Percentiles rank a stretch among this genome's conserved stretches.
These are phyloP conservation scores for Melanchra persicariae DNA, from an alignment of 2,888 invertebrate genomes.

Conservation along the genomic window DNA sequence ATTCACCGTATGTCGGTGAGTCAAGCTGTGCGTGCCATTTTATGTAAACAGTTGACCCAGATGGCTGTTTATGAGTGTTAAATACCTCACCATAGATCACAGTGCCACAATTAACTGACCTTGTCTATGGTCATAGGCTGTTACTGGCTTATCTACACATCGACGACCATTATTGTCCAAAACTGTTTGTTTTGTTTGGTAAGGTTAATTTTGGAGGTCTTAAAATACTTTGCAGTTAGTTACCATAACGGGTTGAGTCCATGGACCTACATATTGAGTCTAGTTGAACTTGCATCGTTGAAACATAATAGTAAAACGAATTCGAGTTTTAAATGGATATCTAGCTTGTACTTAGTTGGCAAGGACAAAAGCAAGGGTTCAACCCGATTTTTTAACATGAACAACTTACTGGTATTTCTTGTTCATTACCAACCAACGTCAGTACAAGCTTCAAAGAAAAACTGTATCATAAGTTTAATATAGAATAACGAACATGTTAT, in stretches of 20 bases:
- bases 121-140: constrained; percentile 52
- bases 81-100: constrained; percentile 48
- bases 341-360: not conserved
- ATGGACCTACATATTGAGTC: not conserved
- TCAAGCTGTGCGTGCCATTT: constrained; percentile 75
- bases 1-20: constrained; percentile 72
- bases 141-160: constrained; percentile 56
- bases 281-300: not conserved
- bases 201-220: constrained; percentile 12
- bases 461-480: constrained; percentile 30
- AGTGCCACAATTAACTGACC: constrained; percentile 53
- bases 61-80: constrained; percentile 64
- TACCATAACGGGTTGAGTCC: not conserved
- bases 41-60: constrained; percentile 82
- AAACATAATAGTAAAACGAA: not conserved
- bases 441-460: constrained; percentile 34
- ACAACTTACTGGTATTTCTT: constrained; percentile 1
- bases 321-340: not conserved
- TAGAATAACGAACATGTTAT: constrained; percentile 16
- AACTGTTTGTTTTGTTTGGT: constrained; percentile 39
- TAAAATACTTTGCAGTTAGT: not conserved
- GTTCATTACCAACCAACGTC: constrained; percentile 5
- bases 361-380: not conserved
- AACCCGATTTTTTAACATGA: not conserved
- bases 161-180: constrained; percentile 29